Evolutionary conservation across 1,140 invertebrate genomes (phyloP).

Genomic region (Drosophila ficusphila): DNA sequence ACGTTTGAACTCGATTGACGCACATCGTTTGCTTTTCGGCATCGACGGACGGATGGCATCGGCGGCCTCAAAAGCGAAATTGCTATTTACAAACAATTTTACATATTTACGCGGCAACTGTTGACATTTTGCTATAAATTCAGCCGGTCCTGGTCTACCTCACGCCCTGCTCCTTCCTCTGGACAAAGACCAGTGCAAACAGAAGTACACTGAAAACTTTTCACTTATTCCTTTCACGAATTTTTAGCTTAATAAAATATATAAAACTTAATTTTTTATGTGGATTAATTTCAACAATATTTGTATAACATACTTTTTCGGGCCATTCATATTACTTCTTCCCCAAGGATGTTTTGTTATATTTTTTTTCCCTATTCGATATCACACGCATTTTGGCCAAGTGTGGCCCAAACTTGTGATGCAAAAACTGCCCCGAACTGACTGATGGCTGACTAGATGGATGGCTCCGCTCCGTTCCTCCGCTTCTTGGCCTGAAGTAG

Average conservation of each 20-base stretch:
- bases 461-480: conserved; percentile 40
- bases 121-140: conserved; percentile 77
- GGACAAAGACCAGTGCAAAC: conserved; percentile 55
- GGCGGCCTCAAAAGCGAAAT: conserved; percentile 46
- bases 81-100: conserved; percentile 80
- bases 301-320: not conserved
- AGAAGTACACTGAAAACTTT: conserved; percentile 10
- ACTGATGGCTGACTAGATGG: conserved; percentile 79
- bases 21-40: conserved; percentile 39
- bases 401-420: conserved; percentile 32
- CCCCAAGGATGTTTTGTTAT: too few species aligned
- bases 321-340: too few species aligned
- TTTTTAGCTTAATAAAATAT: too few species aligned
- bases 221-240: not conserved
- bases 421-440: conserved; percentile 64
- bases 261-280: too few species aligned
- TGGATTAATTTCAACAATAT: too few species aligned
- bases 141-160: conserved; percentile 9
- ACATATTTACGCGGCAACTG: conserved; percentile 79
- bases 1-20: conserved; percentile 40
- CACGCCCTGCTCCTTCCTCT: not conserved
- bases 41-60: too few species aligned
- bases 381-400: not conserved
- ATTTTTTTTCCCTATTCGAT: not conserved
- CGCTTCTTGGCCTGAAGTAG: conserved; percentile 37